These are phyloP conservation scores for Sphinx pinastri DNA, from an alignment of 2,888 invertebrate species.

Conservation along the genomic window DNA sequence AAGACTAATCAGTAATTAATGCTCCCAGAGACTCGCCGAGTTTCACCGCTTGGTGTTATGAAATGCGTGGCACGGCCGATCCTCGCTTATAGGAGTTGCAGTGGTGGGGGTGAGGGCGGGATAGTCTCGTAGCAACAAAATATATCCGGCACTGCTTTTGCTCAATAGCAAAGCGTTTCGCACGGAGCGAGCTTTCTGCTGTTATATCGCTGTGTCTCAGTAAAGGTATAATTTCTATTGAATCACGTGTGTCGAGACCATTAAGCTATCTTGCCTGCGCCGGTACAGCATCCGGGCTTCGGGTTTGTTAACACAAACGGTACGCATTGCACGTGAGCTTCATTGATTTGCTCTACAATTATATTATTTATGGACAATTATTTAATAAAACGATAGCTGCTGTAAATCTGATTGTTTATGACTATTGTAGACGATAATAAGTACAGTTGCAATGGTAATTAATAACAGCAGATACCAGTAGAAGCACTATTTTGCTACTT, in stretches of 20 bases:
- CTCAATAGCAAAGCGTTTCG: background rate
- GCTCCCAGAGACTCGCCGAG: too few species aligned
- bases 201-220: constrained; percentile 11
- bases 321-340: constrained; percentile 22
- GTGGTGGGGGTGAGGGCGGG: too few species aligned
- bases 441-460: too few species aligned
- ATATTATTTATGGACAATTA: background rate
- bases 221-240: constrained; percentile 23
- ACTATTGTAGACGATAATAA: background rate
- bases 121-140: too few species aligned
- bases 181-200: constrained; percentile 15
- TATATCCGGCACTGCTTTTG: too few species aligned
- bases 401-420: background rate
- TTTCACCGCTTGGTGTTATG: too few species aligned
- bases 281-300: constrained; percentile 27
- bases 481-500: too few species aligned
- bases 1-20: too few species aligned
- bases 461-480: too few species aligned
- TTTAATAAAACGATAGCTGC: background rate
- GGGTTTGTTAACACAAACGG: constrained; percentile 26
- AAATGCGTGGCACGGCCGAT: too few species aligned
- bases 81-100: too few species aligned
- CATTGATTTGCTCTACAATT: constrained; percentile 4
- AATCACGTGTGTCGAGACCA: constrained; percentile 23
- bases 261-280: constrained; percentile 25